These are phyloP conservation scores for Prunella strophiata DNA, from an alignment of 2,797 vertebrate genomes.

Conservation along the genomic window DNA sequence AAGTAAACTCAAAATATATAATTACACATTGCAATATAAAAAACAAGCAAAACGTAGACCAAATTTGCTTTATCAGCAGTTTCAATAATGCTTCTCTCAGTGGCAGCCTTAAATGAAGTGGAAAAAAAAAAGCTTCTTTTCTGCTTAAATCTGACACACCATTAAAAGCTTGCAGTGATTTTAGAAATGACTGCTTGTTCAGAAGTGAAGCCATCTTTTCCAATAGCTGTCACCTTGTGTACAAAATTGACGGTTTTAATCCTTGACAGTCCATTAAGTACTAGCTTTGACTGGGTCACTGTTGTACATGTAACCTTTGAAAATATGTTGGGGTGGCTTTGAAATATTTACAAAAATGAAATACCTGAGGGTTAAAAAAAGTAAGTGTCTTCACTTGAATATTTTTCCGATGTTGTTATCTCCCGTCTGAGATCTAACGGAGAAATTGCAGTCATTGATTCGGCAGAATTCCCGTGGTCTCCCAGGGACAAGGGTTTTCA, in stretches of 20 bases:
- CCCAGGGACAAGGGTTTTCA: neutral
- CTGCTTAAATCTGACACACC: neutral
- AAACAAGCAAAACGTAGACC: neutral
- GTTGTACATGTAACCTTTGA: neutral
- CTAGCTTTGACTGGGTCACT: neutral
- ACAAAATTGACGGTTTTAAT: neutral
- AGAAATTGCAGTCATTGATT: neutral
- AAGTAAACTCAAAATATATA: neutral
- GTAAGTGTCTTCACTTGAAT: neutral
- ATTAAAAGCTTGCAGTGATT: neutral
- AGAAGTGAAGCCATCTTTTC: neutral
- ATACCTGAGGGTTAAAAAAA: neutral
- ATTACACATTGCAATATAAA: neutral
- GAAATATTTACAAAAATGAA: neutral
- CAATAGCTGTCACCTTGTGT: neutral
- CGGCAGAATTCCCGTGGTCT: neutral
- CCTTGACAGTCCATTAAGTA: neutral
- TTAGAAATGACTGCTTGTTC: neutral
- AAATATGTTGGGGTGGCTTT: neutral
- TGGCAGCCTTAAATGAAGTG: neutral
- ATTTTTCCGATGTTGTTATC: neutral
- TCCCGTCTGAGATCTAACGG: neutral
- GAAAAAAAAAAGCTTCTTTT: neutral
- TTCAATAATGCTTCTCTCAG: neutral
- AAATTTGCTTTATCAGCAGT: neutral